Evolutionary conservation across 2,113 vertebrate genomes (phyloP).

Genomic region (Epinephelus cyanopodus): DNA sequence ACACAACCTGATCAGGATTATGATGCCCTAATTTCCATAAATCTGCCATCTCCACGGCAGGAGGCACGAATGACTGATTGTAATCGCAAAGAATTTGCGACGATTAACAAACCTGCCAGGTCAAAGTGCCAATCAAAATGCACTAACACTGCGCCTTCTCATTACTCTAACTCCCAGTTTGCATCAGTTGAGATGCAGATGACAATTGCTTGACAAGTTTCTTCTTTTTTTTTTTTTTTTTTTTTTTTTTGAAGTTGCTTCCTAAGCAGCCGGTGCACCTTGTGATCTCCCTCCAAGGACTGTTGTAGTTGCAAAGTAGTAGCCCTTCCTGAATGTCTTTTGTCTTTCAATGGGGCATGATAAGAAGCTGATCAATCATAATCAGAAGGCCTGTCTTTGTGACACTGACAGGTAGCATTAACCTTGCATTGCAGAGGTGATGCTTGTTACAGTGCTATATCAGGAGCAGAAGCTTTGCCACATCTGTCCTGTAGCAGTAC

Average conservation of each 20-base stretch:
- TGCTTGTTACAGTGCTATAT: constrained; percentile 40
- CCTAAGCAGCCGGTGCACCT: background rate
- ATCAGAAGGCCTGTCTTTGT: constrained; percentile 53
- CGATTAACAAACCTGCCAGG: constrained; percentile 72
- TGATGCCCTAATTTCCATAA: constrained; percentile 81
- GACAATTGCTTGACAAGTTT: constrained; percentile 13
- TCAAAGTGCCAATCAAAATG: constrained; percentile 74
- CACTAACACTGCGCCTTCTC: constrained; percentile 36
- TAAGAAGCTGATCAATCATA: constrained; percentile 70
- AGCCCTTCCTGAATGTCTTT: constrained; percentile 27
- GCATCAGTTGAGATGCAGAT: constrained; percentile 35
- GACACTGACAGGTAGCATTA: constrained; percentile 55
- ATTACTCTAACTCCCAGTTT: constrained; percentile 34
- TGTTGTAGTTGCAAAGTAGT: constrained; percentile 14
- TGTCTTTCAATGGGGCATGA: constrained; percentile 22
- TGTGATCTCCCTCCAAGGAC: constrained; percentile 28
- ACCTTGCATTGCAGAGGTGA: constrained; percentile 56
- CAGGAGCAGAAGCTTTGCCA: constrained; percentile 36
- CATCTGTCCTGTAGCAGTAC: constrained; percentile 63
- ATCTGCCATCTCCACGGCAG: constrained; percentile 68
- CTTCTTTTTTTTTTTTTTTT: background rate
- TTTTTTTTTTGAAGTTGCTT: constrained; percentile 5
- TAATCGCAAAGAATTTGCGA: constrained; percentile 69
- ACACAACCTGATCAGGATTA: constrained; percentile 81
- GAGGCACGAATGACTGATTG: constrained; percentile 70